Evolutionary conservation across 2,888 invertebrate species (phyloP), one percentile per base, ranked within the genome.

Genomic region (Cremastinae sp.): DNA sequence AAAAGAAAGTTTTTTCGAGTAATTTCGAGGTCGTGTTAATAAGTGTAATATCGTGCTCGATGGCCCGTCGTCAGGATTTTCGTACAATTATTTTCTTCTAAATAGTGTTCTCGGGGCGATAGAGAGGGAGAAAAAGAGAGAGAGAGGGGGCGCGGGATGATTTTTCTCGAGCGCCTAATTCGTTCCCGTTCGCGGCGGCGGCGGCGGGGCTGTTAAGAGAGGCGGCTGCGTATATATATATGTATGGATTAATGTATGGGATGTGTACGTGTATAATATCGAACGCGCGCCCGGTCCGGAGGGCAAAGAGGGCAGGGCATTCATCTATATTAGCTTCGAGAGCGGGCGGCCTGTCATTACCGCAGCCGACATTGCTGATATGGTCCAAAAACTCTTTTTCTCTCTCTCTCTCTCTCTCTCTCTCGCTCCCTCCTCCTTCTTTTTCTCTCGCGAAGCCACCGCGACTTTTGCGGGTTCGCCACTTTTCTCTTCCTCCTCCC

Each of bases 251-350:
- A 72, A 18, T 28, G 28, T 28, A 28, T 28, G 28, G 28, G 28
- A 64, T 69, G 49, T 70, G 54, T 45, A 45, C 16, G 56, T 59
- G 16, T 56, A 56, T 61, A 76, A 59, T 65, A 70, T 77, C 76
- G 76, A 78, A 73, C 76, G 78, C 76, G 72, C 76, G 71, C 78
- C 78, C 66, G 84, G 83, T 83, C 89, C 86, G 86, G 84, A 84
- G 87, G 87, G 86, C 87, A 87, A 87, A 85, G 85, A 87, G 88
- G 88, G 87, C 87, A 87, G 87, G 85, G 89, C 89, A 90, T 89
- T 89, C 89, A 88, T 89, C 89, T 89, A 88, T 89, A 89, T 90
- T 90, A 90, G 89, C 89, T 89, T 85, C 89, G 88, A 89, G 86
- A 90, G 87, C 89, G 87, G 85, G 87, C 88, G 89, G 90, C 87